Base-by-base conservation (phyloP, 2,888 invertebrate genomes). In the Muschampia plurimacula region DNA sequence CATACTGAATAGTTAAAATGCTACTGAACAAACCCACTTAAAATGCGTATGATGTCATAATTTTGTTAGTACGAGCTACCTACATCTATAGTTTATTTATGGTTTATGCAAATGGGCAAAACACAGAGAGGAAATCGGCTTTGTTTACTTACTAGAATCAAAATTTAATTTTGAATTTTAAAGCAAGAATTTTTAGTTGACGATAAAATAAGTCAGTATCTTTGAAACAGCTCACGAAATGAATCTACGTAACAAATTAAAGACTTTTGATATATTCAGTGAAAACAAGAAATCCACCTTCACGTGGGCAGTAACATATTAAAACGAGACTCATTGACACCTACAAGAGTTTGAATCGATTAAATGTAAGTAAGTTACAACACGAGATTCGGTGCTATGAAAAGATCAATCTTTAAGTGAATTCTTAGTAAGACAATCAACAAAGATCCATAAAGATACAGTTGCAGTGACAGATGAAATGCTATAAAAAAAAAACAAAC, bases 71-170 rank as follows among this genome's bases (percentile, higher is more conserved):
- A 57, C 22, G 59, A 32, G 12, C 12, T 63, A n/a, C 55, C 55
- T 57, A 28, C 28, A 63, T n/a, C 36, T 55, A 57, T 67, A 55
- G 22, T 15, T 49, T 60, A 46, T 60, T 60, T 13, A 36, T 12
- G 9, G 59, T 59, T 59, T 41, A 44, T 68, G 60, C 8, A 85
- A 87, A 83, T 67, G 13, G 1, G 55, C 57, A 28, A 67, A 67
- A 22, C 12, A n/a, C 44, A 59, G 8, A 59, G 8, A 52, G n/a
- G 10, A 12, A 63, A 44, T 44, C 7, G 44, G 32, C 22, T 9
- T 60, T 59, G 57, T 32, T 32, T 12, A 32, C 4, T n/a, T 52
- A 32, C 0, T 2, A 55, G 8, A 15, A 44, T 44, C 9, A 9
- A 44, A 2, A 2, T 44, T 44, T n/a, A n/a, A 52, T 3, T 52